These are phyloP conservation scores for Danio aesculapii DNA, from an alignment of 2,797 vertebrate species.

Conservation along the genomic window DNA sequence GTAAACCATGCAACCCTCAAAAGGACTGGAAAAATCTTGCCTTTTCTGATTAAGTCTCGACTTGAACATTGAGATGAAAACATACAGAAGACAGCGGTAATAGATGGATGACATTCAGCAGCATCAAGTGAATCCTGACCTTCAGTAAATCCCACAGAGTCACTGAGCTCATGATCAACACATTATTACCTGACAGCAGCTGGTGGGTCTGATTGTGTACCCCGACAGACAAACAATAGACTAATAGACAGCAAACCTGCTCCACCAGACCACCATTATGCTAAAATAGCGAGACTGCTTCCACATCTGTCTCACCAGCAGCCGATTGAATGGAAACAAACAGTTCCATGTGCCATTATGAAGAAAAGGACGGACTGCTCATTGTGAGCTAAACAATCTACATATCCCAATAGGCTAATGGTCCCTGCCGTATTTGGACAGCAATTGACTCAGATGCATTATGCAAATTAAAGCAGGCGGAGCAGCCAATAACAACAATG, in stretches of 20 bases:
- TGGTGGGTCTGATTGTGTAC: constrained; percentile 43
- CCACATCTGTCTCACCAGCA: constrained; percentile 10
- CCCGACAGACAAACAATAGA: constrained; percentile 35
- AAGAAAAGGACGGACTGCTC: constrained; percentile 22
- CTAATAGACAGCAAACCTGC: constrained; percentile 19
- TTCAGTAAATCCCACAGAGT: constrained; percentile 3
- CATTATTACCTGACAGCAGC: constrained; percentile 41
- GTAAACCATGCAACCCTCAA: no score
- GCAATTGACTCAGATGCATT: constrained; percentile 42
- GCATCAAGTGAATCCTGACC: not conserved
- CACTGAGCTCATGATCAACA: constrained; percentile 28
- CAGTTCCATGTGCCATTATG: constrained; percentile 33
- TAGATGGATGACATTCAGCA: not conserved
- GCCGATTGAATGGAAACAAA: constrained; percentile 33
- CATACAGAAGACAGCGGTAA: constrained; percentile 7
- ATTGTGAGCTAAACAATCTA: constrained; percentile 50
- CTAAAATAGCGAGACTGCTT: constrained; percentile 20
- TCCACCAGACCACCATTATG: constrained; percentile 36
- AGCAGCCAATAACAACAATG: constrained; percentile 44
- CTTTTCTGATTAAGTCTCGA: no score
- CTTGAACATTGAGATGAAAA: no score
- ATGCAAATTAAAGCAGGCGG: constrained; percentile 52
- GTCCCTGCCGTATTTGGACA: constrained; percentile 24
- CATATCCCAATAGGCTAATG: constrained; percentile 48
- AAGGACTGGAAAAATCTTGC: no score